Conservation (phyloP, 2,113 vertebrate species). For the Alces alces region DNA sequence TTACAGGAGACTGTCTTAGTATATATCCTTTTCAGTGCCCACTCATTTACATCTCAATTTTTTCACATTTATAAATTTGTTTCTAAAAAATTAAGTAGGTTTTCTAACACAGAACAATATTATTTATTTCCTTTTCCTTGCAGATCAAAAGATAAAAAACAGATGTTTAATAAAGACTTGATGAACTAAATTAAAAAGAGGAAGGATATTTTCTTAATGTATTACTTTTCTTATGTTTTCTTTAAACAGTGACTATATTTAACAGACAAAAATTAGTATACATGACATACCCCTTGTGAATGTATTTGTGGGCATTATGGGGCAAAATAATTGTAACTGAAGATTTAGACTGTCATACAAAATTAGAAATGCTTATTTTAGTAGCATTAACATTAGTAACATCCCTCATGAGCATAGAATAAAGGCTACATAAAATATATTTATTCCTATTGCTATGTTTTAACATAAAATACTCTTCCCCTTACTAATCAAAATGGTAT, state of each 20-base stretch:
- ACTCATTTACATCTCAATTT: neutral
- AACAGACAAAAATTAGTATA: neutral
- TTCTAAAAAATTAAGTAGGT: neutral
- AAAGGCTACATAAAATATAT: neutral
- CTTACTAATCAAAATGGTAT: neutral
- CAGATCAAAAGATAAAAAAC: neutral
- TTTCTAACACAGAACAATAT: neutral
- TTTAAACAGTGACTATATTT: neutral
- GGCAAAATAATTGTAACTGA: neutral
- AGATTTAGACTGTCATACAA: neutral
- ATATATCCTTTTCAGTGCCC: neutral
- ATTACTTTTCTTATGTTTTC: neutral
- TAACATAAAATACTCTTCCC: neutral
- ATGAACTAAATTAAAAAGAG: neutral
- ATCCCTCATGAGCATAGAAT: neutral
- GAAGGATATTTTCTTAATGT: neutral
- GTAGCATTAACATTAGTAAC: neutral
- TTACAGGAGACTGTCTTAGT: neutral
- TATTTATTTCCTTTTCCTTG: neutral
- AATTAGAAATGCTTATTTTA: neutral
- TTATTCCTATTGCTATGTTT: neutral
- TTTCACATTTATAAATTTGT: neutral
- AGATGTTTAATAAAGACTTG: neutral
- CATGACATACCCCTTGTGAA: neutral
- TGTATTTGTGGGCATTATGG: neutral